Percentiles rank a stretch among this genome's conserved stretches.
Evolutionary conservation across 1,140 invertebrate genomes (phyloP).

Genomic region (Drosophila teissieri): DNA sequence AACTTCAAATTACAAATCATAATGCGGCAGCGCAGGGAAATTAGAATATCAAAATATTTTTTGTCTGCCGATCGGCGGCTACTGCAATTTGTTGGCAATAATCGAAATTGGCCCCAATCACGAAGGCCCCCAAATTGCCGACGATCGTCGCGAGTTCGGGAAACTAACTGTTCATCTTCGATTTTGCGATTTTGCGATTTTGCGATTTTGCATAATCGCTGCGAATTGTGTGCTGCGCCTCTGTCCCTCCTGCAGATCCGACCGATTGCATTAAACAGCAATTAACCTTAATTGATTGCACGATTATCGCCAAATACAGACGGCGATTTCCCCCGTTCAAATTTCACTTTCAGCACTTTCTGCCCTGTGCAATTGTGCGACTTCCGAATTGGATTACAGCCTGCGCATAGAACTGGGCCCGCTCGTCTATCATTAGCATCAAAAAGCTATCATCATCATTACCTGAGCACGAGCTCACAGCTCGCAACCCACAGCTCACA

Average conservation of each 20-base stretch:
- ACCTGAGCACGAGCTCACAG: slow-evolving; percentile 70
- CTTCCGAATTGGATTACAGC: slow-evolving; percentile 66
- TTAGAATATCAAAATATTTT: slow-evolving; percentile 69
- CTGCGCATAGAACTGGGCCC: slow-evolving; percentile 25
- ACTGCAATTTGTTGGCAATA: slow-evolving; percentile 66
- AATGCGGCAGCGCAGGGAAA: slow-evolving; percentile 55
- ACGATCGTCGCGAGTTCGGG: slow-evolving; percentile 57
- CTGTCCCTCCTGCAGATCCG: slow-evolving; percentile 28
- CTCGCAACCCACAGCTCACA: slow-evolving; percentile 67
- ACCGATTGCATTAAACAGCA: slow-evolving; percentile 71
- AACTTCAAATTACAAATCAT: slow-evolving; percentile 78
- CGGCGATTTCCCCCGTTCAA: slow-evolving; percentile 18
- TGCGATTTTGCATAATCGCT: slow-evolving; percentile 66
- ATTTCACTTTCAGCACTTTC: slow-evolving; percentile 82
- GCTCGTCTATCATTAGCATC: slow-evolving; percentile 75
- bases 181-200: slow-evolving; percentile 38
- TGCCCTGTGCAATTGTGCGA: slow-evolving; percentile 42
- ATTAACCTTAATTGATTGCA: slow-evolving; percentile 80
- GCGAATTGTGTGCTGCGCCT: slow-evolving; percentile 12
- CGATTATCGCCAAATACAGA: slow-evolving; percentile 60
- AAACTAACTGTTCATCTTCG: slow-evolving; percentile 69
- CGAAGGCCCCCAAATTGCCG: slow-evolving; percentile 56
- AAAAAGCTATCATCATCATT: slow-evolving; percentile 82
- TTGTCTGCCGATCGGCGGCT: slow-evolving; percentile 43
- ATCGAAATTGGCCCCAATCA: slow-evolving; percentile 59